Percentiles rank a stretch among this genome's conserved stretches.
Conservation (phyloP, 1,140 invertebrate genomes). For the Zeugodacus cucurbitae region DNA sequence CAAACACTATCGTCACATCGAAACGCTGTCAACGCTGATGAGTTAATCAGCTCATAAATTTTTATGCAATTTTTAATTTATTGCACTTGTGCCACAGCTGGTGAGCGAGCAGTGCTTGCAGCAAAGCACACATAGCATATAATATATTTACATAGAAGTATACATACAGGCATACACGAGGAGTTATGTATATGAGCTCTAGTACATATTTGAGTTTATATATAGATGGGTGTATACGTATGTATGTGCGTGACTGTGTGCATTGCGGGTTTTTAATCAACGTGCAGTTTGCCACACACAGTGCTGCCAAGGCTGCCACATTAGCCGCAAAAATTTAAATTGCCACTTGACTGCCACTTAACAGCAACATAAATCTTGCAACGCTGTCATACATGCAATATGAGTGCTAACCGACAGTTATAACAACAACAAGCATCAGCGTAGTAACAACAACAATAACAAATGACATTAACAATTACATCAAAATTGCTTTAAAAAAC, state of each 20-base stretch:
- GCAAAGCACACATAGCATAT: neutral
- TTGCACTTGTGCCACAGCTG: neutral
- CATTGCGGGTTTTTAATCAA: slow-evolving; percentile 26
- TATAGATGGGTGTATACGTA: neutral
- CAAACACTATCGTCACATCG: neutral
- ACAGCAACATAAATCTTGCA: slow-evolving; percentile 37
- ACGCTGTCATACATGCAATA: slow-evolving; percentile 32
- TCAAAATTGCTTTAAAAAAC: neutral
- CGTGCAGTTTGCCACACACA: neutral
- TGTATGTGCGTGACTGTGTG: neutral
- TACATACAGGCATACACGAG: neutral
- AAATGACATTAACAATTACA: slow-evolving; percentile 4
- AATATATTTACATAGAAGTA: neutral
- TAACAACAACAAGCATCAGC: neutral
- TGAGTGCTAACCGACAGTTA: neutral
- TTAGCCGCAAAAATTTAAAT: slow-evolving; percentile 35
- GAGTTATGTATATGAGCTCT: too few relatives aligned
- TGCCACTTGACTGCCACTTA: slow-evolving; percentile 38
- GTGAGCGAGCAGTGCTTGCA: too few relatives aligned
- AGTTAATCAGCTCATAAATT: slow-evolving; percentile 39
- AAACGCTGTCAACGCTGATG: slow-evolving; percentile 31
- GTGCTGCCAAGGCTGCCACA: slow-evolving; percentile 12
- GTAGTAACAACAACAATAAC: neutral
- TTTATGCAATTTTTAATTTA: slow-evolving; percentile 33
- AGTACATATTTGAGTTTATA: neutral